These are phyloP conservation scores for Cheilosia urbana DNA, from an alignment of 2,888 invertebrate genomes.

Conservation along the genomic window DNA sequence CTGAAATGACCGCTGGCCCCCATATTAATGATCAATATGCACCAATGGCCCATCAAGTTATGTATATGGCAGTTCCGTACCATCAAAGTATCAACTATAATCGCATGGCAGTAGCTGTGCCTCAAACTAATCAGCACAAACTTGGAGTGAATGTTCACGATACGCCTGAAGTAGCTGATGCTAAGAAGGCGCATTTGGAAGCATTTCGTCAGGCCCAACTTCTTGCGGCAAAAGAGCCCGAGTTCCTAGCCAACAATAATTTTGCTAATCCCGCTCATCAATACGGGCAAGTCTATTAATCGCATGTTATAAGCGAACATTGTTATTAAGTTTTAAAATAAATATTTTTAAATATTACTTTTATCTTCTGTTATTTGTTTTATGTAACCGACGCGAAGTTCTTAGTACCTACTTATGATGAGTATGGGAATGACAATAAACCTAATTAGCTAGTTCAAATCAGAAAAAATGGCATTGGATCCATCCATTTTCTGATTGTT, in stretches of 20 bases:
- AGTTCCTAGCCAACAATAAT: slow-evolving; percentile 22
- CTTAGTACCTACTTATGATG: too few species aligned
- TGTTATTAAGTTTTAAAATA: neutral
- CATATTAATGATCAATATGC: slow-evolving; percentile 20
- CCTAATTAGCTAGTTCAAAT: too few species aligned
- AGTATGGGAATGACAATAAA: too few species aligned
- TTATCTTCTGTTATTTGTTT: too few species aligned
- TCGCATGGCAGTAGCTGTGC: slow-evolving; percentile 28
- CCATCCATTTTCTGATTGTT: too few species aligned
- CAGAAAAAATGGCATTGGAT: too few species aligned
- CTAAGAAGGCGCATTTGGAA: slow-evolving; percentile 81
- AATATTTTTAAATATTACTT: too few species aligned
- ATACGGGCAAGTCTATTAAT: slow-evolving; percentile 49
- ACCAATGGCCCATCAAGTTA: slow-evolving; percentile 29
- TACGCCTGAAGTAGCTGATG: slow-evolving; percentile 83
- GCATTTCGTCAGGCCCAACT: slow-evolving; percentile 81
- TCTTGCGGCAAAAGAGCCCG: slow-evolving; percentile 60
- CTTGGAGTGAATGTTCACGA: slow-evolving; percentile 80
- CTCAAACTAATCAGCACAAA: slow-evolving; percentile 62
- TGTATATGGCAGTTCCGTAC: slow-evolving; percentile 38
- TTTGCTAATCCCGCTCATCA: slow-evolving; percentile 42
- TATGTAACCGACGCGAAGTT: too few species aligned
- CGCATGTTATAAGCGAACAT: neutral
- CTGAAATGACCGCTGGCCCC: slow-evolving; percentile 72
- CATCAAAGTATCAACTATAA: slow-evolving; percentile 25